Percentiles rank a stretch among this genome's conserved stretches.
These are phyloP conservation scores for Podocnemis expansa DNA, from an alignment of 2,113 vertebrate species.

Conservation along the genomic window DNA sequence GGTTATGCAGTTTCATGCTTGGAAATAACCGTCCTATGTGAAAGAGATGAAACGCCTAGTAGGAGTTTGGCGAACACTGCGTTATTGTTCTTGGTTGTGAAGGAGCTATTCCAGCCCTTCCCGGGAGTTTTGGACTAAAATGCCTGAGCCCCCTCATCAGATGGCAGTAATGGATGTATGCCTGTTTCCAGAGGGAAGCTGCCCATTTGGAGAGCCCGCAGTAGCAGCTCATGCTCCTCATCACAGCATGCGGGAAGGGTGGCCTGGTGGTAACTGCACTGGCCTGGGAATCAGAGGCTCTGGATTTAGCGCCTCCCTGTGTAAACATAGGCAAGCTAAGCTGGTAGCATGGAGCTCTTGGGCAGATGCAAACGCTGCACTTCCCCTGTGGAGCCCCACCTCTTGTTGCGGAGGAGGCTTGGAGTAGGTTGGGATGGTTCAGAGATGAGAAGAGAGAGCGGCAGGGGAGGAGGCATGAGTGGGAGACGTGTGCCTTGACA, in stretches of 20 bases:
- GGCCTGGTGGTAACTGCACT: not conserved
- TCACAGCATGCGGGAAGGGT: not conserved
- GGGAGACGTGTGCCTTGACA: not conserved
- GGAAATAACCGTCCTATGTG: not conserved
- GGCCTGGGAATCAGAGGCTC: not conserved
- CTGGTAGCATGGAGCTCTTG: not conserved
- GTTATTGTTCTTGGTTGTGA: rapidly evolving
- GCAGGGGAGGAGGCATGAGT: not conserved
- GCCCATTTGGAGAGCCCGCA: not conserved
- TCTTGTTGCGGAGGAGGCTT: not conserved
- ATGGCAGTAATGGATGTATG: constrained; percentile 1
- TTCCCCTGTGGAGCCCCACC: not conserved
- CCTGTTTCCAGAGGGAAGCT: not conserved
- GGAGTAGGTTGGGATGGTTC: not conserved
- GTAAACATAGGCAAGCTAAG: not conserved
- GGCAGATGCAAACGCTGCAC: not conserved
- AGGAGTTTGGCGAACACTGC: not conserved
- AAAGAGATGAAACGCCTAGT: rapidly evolving
- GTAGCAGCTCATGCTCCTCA: not conserved
- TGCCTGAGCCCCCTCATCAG: constrained; percentile 11
- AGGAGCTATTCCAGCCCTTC: not conserved
- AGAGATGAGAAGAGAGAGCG: not conserved
- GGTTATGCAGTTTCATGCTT: not conserved
- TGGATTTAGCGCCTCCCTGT: not conserved
- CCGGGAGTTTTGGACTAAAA: constrained; percentile 1